These are phyloP conservation scores for Sthenelais limicola DNA, from an alignment of 2,888 invertebrate genomes.

Conservation along the genomic window DNA sequence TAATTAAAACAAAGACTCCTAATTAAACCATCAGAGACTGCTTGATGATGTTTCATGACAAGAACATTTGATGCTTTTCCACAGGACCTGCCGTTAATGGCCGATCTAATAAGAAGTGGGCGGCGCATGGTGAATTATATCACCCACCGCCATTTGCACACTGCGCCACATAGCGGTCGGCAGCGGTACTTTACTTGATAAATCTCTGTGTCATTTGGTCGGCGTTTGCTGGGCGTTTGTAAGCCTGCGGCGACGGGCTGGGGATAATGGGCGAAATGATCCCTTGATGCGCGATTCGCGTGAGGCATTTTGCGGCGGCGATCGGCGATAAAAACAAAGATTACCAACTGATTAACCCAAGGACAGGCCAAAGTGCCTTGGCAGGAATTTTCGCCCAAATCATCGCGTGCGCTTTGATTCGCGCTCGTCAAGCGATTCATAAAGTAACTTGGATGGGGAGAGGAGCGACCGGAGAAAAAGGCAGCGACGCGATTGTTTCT, in stretches of 20 bases:
- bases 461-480: no score
- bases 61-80: slow-evolving; percentile 23
- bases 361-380: neutral
- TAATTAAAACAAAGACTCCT: slow-evolving; percentile 29
- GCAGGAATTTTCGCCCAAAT: no score
- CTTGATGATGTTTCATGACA: slow-evolving; percentile 29
- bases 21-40: slow-evolving; percentile 33
- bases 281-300: slow-evolving; percentile 16
- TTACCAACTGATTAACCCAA: slow-evolving; percentile 23
- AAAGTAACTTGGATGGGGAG: no score
- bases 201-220: slow-evolving; percentile 19
- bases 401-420: no score
- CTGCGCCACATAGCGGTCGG: neutral
- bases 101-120: slow-evolving; percentile 8
- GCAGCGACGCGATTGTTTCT: no score
- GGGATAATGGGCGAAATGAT: neutral
- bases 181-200: slow-evolving; percentile 12
- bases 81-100: neutral
- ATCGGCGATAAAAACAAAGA: slow-evolving; percentile 32
- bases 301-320: slow-evolving; percentile 18
- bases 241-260: neutral
- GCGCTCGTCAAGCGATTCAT: no score
- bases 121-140: slow-evolving; percentile 11
- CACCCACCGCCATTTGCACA: neutral
- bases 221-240: no score